Evolutionary conservation across 2,888 invertebrate species (phyloP), one percentile per base, ranked within the genome.

Genomic region (Parascotia fuliginaria): DNA sequence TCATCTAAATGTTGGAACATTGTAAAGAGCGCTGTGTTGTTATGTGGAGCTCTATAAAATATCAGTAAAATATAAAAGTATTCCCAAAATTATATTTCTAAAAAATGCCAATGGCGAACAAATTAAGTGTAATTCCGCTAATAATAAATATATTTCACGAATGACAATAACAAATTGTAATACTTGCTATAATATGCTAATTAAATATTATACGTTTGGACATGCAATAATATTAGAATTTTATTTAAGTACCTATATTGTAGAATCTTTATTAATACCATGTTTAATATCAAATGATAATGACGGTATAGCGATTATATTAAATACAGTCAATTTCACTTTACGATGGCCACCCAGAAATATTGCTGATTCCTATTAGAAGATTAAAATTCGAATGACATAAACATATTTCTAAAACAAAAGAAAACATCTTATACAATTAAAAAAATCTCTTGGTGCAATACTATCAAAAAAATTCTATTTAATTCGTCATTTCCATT

Each of bases 21-120:
- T 47, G 39, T 51, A 40, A 46, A 29, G 58, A 58, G 47, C 47
- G 16, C 42, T 56, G 52, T 52, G 42, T 42, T 60, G 37, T 24
- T 55, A 55, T 51, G 45, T 65, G 52, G 39, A 59, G 47, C 50
- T 4, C 46, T 22, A 32, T 45, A 39, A 59, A 38, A 28, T 43
- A 51, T 54, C 12, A 32, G 37, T 33, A 46, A 46, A 37, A 49
- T 48, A 60, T 49, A 64, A 60, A 65, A 65, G 37, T 62, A 62
- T 58, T 54, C 51, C 57, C 45, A 54, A 57, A 63, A 60, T 63
- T 64, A 50, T 46, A 63, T 55, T 28, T 27, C 48, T 62, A 47
- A 46, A n/a, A 41, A 44, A 37, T 54, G 48, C 51, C 57, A 40
- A 44, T 51, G 47, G 46, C 44, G 31, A 32, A 39, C 12, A 27